Conservation (phyloP, 1,140 invertebrate species). For the Drosophila ananassae region DNA sequence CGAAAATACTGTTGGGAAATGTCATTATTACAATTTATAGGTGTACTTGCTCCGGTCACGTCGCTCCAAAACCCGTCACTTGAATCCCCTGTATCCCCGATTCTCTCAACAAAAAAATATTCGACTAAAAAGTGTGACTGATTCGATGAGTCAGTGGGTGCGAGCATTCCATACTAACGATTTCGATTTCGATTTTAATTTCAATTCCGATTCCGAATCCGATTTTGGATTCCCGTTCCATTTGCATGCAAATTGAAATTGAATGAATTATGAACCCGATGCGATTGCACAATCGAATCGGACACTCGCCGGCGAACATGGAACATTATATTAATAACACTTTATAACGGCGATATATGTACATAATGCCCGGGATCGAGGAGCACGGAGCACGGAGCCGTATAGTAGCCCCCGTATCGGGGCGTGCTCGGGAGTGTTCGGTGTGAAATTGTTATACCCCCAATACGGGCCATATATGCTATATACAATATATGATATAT, state of each 20-base stretch:
- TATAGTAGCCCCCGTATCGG: not conserved
- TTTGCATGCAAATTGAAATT: conserved; percentile 30
- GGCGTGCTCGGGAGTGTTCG: conserved; percentile 11
- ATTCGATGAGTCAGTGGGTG: conserved; percentile 15
- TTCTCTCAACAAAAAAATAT: conserved; percentile 12
- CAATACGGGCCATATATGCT: not conserved
- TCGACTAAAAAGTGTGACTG: conserved; percentile 32
- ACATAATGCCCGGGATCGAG: conserved; percentile 25
- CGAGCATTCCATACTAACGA: conserved; percentile 1
- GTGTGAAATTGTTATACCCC: conserved; percentile 21
- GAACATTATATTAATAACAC: conserved; percentile 34
- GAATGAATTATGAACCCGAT: conserved; percentile 19
- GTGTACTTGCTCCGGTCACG: conserved; percentile 25
- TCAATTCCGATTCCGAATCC: not conserved
- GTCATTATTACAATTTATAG: conserved; percentile 11
- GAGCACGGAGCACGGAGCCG: conserved; percentile 26
- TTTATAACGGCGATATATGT: conserved; percentile 19
- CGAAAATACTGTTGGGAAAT: conserved; percentile 5
- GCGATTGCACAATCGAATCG: conserved; percentile 10
- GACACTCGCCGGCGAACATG: not conserved
- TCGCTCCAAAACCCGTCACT: not conserved
- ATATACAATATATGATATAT: conserved; percentile 22
- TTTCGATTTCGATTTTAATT: not conserved
- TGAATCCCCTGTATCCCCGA: no score
- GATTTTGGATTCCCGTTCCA: conserved; percentile 37